Evolutionary conservation across 2,797 vertebrate genomes (phyloP).

Genomic region (Sebastes dallii): DNA sequence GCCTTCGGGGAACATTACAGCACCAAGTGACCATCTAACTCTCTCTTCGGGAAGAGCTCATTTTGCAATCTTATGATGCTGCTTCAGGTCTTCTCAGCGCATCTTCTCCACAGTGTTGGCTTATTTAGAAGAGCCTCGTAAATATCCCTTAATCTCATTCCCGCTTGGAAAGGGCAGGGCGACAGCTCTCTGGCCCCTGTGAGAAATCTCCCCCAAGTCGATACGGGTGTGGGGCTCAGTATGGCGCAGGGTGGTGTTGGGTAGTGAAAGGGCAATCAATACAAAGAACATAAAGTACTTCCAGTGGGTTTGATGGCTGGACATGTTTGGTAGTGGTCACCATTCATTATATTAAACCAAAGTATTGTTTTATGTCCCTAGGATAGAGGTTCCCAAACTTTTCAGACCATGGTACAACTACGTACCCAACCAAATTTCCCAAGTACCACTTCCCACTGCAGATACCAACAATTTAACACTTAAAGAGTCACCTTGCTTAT

Average conservation of each 20-base stretch:
- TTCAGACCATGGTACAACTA: not conserved
- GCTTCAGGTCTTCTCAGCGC: slow-evolving; percentile 9
- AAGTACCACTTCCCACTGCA: not conserved
- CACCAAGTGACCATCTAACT: slow-evolving; percentile 52
- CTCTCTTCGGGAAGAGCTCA: slow-evolving; percentile 22
- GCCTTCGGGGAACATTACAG: slow-evolving; percentile 38
- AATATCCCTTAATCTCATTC: slow-evolving; percentile 55
- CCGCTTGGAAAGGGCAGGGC: slow-evolving; percentile 46
- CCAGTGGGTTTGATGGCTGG: not conserved
- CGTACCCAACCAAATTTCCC: not conserved
- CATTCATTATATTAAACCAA: not conserved
- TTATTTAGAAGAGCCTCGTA: slow-evolving; percentile 30
- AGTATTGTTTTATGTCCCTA: not conserved
- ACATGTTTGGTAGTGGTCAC: not conserved
- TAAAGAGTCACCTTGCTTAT: accelerated
- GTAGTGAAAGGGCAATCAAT: not conserved
- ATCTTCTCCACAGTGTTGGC: slow-evolving; percentile 6
- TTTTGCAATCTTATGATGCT: slow-evolving; percentile 41
- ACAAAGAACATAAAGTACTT: not conserved
- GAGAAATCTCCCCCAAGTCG: slow-evolving; percentile 22
- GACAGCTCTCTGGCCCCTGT: slow-evolving; percentile 25
- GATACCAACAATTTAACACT: not conserved
- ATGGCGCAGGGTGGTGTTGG: not conserved
- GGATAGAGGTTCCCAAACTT: too few relatives aligned
- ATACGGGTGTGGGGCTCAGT: slow-evolving; percentile 13